Base-by-base conservation (phyloP, 2,797 vertebrate species). In the Lycodopsis pacificus region DNA sequence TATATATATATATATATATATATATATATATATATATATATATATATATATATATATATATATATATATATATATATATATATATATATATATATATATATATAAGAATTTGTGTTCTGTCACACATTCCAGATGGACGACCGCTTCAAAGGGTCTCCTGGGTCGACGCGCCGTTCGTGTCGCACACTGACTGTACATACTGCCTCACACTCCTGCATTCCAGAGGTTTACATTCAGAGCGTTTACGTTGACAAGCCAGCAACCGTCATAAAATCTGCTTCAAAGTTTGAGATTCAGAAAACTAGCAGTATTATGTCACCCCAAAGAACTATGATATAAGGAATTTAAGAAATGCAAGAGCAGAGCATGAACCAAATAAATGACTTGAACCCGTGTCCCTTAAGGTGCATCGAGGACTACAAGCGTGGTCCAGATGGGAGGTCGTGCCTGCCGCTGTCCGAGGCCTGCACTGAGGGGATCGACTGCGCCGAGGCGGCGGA, bases 361-460 rank as follows among this genome's bases (percentile, higher is more conserved):
- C 19, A 19, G 44, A 53, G 2, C 22, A 57, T 27, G 4, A 61
- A 65, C 54, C 6, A 17, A 20, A 25, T 11, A 1, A 79, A 19
- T 58, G 13, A 61, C 20, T 22, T 0, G 17, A 57, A 48, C 34
- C 22, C 2, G 3, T 73, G 4, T 86, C 19, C 1, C 56, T 54
- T 12, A 72, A 99, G 98, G 83, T 99, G 98, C 90, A 99, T 99
- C 0, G 98, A 99, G 86, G 98, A 99, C 90, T 99, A 99, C 89
- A 99, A 97, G 84, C 95, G 98, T 2, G 97, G 97, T 2, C 89
- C 94, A 1, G 98, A 99, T 0, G 97, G 97, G 2, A 94, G 97
- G 9, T 98, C 97, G 0, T 99, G 98, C 85, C 96, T 98, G 73
- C 97, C 98, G 2, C 92, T 99, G 83, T 95, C 97, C 0, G 98